Base-by-base conservation (phyloP, 2,113 vertebrate genomes). In the human region DNA sequence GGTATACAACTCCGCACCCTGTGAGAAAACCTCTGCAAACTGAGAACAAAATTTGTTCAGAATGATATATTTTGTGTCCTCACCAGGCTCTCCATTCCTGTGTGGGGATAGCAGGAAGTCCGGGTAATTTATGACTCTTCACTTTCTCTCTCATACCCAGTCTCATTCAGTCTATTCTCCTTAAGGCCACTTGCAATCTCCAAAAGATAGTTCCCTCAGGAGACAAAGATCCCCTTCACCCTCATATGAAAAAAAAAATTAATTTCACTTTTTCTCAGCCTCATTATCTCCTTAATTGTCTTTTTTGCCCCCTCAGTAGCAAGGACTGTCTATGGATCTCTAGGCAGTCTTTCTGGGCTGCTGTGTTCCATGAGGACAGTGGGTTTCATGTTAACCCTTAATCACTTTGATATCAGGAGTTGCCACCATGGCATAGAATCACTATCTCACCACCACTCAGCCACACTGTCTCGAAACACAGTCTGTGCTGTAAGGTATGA, bases 41-140 rank as follows among this genome's bases (percentile, higher is more conserved):
- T 90, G 96, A 97, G 96, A 98, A 97, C 96, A 97, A 93, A 97
- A 92, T 83, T 97, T 97, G 87, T 79, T 98, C 93, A 93, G 90
- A 98, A 96, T 96, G 94, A 97, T 97, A 38, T 23, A 23, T 96
- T 96, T 64, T 35, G 80, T 13, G 75, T 40, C 48, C 40, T 95
- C 30, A 1, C 50, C 48, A 68, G 92, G 50, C 70, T 87, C 86
- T 80, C 96, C 81, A 45, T 91, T 92, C 89, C 8, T 30, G 17
- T 66, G 72, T 83, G 40, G 70, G 66, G 57, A 92, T 25, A 43
- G n/a, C 5, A 68, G 27, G 23, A 73, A 96, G 45, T 10, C 61
- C 88, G 35, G 75, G 80, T 43, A 66, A 98, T 82, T 43, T 88
- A 88, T 83, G 94, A 57, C 83, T 52, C 92, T 97, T 23, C 52